Conservation (phyloP, 2,113 vertebrate genomes). For the Dascyllus trimaculatus region DNA sequence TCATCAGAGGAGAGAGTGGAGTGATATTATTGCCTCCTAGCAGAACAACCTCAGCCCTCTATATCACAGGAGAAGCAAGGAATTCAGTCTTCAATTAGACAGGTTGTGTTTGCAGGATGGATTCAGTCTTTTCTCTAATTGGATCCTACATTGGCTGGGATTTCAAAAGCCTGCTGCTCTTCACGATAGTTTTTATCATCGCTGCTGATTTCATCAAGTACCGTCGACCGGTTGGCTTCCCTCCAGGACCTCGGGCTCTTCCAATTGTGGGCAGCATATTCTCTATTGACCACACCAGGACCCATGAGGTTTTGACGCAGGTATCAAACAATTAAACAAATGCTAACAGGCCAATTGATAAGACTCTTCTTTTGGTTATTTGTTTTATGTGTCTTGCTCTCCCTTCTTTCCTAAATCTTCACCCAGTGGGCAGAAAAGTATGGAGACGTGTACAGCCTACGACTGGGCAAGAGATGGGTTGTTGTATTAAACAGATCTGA, state of each 20-base stretch:
- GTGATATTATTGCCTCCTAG: too few species aligned
- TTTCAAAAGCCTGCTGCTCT: constrained; percentile 77
- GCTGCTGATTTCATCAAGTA: constrained; percentile 58
- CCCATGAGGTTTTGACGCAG: constrained; percentile 48
- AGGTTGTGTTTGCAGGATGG: constrained; percentile 25
- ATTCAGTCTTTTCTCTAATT: constrained; percentile 19
- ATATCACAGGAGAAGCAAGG: neutral
- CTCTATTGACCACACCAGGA: constrained; percentile 29
- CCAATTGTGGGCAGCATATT: constrained; percentile 70
- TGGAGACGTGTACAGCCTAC: constrained; percentile 66
- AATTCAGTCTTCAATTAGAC: neutral
- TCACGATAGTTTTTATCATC: constrained; percentile 69
- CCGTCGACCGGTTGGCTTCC: constrained; percentile 37
- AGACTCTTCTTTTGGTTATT: neutral
- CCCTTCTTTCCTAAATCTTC: neutral
- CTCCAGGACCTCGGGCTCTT: constrained; percentile 64
- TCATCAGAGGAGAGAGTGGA: too few species aligned
- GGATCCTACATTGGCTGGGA: constrained; percentile 38
- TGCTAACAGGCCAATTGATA: neutral
- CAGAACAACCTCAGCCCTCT: too few species aligned
- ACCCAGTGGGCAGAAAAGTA: constrained; percentile 52
- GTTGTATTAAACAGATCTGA: constrained; percentile 66
- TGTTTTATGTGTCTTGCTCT: neutral
- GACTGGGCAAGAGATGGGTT: constrained; percentile 32
- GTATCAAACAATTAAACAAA: constrained; percentile 14